Evolutionary conservation across 2,888 invertebrate genomes (phyloP).

Genomic region (Euclidia mi): DNA sequence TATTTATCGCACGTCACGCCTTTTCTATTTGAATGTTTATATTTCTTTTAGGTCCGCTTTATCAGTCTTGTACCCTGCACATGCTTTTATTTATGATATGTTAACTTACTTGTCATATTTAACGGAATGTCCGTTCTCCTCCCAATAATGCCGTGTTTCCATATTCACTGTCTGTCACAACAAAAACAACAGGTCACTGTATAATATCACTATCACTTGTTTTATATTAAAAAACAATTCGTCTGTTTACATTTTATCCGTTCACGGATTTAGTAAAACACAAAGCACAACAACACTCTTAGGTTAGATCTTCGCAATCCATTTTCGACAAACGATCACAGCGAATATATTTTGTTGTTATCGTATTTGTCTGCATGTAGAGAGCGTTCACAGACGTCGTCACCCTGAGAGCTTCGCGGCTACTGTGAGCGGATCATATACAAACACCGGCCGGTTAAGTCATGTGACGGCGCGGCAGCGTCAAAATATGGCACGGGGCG

Average conservation of each 20-base stretch:
- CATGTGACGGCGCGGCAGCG: constrained; percentile 75
- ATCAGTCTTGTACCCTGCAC: too few relatives aligned
- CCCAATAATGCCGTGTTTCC: constrained; percentile 86
- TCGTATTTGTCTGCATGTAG: constrained; percentile 68
- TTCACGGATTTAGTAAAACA: constrained; percentile 50
- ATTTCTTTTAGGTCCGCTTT: too few relatives aligned
- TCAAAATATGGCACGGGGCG: constrained; percentile 72
- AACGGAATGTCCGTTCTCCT: constrained; percentile 81
- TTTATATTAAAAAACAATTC: constrained; percentile 41
- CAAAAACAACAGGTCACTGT: constrained; percentile 66
- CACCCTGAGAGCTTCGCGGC: constrained; percentile 61
- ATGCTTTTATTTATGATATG: too few relatives aligned
- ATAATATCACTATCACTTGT: constrained; percentile 59
- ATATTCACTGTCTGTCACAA: constrained; percentile 77
- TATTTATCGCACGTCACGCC: not conserved
- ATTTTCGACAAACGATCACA: constrained; percentile 64
- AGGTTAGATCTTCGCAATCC: constrained; percentile 71
- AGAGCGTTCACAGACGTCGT: constrained; percentile 59
- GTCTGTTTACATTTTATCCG: constrained; percentile 65
- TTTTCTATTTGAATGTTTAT: too few relatives aligned
- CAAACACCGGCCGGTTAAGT: constrained; percentile 72
- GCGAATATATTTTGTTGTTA: constrained; percentile 54
- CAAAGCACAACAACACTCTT: constrained; percentile 53
- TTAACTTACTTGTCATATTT: constrained; percentile 86
- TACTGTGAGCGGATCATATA: constrained; percentile 64